phyloP scores from a whole-genome alignment of 1,140 invertebrate genomes.

The Drosophila paulistorum region DNA sequence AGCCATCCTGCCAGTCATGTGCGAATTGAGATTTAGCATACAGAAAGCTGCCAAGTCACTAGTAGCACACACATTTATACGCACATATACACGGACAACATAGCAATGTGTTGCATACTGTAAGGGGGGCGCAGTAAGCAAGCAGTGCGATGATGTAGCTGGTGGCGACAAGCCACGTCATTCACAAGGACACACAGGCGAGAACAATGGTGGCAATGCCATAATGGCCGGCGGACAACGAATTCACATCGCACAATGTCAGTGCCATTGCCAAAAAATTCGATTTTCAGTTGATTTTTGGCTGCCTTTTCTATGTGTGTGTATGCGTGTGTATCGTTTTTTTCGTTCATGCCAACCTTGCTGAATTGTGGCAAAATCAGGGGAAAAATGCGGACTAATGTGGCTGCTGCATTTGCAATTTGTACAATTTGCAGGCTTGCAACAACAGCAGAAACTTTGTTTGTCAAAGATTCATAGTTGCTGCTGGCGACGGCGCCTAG shows the following conservation, averaged over 20 bases:
- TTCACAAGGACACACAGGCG: slow-evolving; percentile 11
- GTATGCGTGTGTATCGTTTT: too few species aligned
- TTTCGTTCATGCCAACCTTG: slow-evolving; percentile 29
- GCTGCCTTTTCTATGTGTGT: slow-evolving; percentile 33
- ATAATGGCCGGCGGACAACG: slow-evolving; percentile 28
- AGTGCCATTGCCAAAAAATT: slow-evolving; percentile 57
- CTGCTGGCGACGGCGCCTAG: slow-evolving; percentile 35
- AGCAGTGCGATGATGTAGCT: neutral
- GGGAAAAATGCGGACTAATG: slow-evolving; percentile 38
- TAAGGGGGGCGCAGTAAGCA: slow-evolving; percentile 7
- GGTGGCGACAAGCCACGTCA: slow-evolving; percentile 3
- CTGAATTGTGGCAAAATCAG: slow-evolving; percentile 43
- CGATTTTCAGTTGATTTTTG: slow-evolving; percentile 67
- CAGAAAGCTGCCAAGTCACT: slow-evolving; percentile 58
- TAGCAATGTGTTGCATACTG: slow-evolving; percentile 61
- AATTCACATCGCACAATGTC: slow-evolving; percentile 50
- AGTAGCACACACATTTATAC: neutral
- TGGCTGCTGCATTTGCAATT: slow-evolving; percentile 70
- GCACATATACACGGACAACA: slow-evolving; percentile 3
- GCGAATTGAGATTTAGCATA: slow-evolving; percentile 41
- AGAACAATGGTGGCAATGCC: slow-evolving; percentile 22
- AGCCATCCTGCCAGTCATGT: slow-evolving; percentile 49
- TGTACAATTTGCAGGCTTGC: slow-evolving; percentile 39
- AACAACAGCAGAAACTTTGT: slow-evolving; percentile 37
- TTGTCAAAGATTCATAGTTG: slow-evolving; percentile 29